Conservation (phyloP, 1,140 invertebrate species). For the Bombus vancouverensis region DNA sequence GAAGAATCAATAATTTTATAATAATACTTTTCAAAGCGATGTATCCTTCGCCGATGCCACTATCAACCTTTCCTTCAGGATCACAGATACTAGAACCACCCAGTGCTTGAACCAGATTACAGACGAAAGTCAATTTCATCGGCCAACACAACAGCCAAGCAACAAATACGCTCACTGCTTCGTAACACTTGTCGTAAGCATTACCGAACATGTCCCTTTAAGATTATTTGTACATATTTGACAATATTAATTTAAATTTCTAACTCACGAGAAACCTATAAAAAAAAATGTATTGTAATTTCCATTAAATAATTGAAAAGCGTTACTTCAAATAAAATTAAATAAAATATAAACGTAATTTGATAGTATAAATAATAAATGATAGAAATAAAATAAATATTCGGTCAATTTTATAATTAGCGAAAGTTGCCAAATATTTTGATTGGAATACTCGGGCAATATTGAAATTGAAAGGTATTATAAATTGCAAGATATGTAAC, state of each 20-base stretch:
- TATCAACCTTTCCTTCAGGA: slow-evolving; percentile 84
- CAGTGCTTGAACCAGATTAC: slow-evolving; percentile 84
- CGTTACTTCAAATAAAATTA: too few relatives aligned
- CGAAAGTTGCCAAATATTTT: background rate
- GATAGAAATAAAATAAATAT: too few relatives aligned
- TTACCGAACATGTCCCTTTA: slow-evolving; percentile 83
- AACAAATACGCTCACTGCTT: slow-evolving; percentile 82
- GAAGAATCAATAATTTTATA: too few relatives aligned
- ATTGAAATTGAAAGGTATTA: background rate
- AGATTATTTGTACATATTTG: background rate
- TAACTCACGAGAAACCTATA: background rate
- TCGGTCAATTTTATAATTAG: background rate
- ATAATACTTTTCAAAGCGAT: slow-evolving; percentile 81
- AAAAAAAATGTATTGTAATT: background rate
- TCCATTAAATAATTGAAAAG: background rate
- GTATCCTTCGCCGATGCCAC: slow-evolving; percentile 87
- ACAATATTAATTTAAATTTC: background rate
- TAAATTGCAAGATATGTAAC: background rate
- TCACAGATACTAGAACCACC: slow-evolving; percentile 81
- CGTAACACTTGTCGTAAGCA: slow-evolving; percentile 85
- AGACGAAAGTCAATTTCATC: slow-evolving; percentile 87
- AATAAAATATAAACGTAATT: too few relatives aligned
- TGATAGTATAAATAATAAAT: too few relatives aligned
- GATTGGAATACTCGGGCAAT: background rate
- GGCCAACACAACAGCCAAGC: slow-evolving; percentile 87